Evolutionary conservation across 2,888 invertebrate species (phyloP).

Genomic region (Chironomus riparius): DNA sequence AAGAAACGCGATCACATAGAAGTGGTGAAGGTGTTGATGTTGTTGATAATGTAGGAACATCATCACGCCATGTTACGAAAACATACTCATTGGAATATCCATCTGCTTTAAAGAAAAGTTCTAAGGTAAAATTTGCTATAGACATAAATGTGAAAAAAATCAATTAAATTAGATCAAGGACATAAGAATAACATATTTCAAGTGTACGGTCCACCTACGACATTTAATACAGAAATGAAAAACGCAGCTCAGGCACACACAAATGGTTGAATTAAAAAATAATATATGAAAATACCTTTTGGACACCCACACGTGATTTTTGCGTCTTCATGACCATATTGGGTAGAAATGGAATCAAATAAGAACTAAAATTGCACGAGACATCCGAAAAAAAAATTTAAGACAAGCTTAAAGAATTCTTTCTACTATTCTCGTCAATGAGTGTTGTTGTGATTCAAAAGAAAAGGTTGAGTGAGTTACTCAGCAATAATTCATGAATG

Average conservation of each 20-base stretch:
- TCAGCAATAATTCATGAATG: neutral
- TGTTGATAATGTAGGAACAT: slow-evolving; percentile 13
- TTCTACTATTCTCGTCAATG: too few species aligned
- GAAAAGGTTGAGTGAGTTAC: too few species aligned
- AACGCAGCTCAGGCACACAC: neutral
- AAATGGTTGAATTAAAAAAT: slow-evolving; percentile 13
- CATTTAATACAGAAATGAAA: neutral
- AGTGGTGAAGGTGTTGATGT: neutral
- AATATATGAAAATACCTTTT: slow-evolving; percentile 13
- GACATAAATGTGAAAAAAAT: neutral
- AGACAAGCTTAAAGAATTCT: too few species aligned
- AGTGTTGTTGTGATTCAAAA: neutral
- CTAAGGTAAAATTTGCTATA: neutral
- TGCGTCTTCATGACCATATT: slow-evolving; percentile 19
- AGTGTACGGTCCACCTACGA: slow-evolving; percentile 17
- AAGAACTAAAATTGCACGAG: slow-evolving; percentile 19
- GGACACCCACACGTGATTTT: slow-evolving; percentile 10
- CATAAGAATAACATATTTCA: slow-evolving; percentile 8
- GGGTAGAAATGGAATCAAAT: neutral
- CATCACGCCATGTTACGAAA: neutral
- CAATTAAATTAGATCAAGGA: slow-evolving; percentile 22
- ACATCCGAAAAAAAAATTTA: slow-evolving; percentile 13
- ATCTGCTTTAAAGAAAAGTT: neutral
- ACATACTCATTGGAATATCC: neutral
- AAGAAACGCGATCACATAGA: neutral